A percentile compares a stretch with the other conserved stretches of the same genome.
Conservation (phyloP, 2,888 invertebrate species). For the Andrena fulva region DNA sequence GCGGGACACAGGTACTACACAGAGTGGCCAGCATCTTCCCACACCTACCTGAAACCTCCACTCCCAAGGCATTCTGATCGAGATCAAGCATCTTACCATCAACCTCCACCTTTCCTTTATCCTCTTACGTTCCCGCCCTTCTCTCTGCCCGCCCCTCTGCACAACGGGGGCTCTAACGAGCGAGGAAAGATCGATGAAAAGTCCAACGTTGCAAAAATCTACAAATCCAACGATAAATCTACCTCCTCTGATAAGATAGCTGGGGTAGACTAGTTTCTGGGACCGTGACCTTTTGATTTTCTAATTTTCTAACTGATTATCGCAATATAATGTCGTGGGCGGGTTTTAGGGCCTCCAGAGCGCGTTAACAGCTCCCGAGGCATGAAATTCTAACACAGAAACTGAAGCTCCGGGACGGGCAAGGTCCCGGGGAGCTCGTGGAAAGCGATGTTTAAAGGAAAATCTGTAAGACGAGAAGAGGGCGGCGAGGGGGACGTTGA, state of each 20-base stretch:
- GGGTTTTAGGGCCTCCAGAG: background rate
- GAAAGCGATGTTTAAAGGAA: background rate
- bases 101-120: background rate
- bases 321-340: background rate
- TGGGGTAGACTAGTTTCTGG: background rate
- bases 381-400: background rate
- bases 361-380: background rate
- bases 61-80: constrained; percentile 65
- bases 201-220: background rate
- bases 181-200: background rate
- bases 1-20: constrained; percentile 67
- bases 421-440: background rate
- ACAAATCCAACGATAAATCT: background rate
- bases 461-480: background rate
- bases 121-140: background rate
- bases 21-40: constrained; percentile 77
- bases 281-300: background rate
- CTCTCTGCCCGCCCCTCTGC: background rate
- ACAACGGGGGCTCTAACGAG: constrained; percentile 9
- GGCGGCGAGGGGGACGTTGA: constrained; percentile 13
- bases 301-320: background rate
- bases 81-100: constrained; percentile 43
- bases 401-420: background rate
- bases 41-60: constrained; percentile 70
- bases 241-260: too few species aligned